Evolutionary conservation across 2,113 vertebrate genomes (phyloP).

Genomic region (Coturnix japonica): DNA sequence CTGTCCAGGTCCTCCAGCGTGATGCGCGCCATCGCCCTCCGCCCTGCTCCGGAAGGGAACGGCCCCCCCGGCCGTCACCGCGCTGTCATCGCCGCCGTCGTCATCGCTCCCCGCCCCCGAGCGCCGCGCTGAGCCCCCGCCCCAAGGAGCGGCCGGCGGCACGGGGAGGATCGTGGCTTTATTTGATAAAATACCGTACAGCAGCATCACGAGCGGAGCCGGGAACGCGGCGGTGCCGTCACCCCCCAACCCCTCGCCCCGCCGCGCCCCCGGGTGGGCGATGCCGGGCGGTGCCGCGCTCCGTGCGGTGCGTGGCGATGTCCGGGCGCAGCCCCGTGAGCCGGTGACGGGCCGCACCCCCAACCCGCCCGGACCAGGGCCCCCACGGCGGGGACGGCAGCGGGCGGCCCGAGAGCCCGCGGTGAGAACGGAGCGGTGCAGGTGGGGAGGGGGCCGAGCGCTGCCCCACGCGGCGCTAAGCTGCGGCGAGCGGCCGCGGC

Average conservation of each 20-base stretch:
- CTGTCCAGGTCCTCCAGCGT: constrained; percentile 82
- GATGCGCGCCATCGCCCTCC: constrained; percentile 80
- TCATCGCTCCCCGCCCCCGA: neutral
- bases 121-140: neutral
- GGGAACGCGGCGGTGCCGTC: neutral
- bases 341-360: neutral
- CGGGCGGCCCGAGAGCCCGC: neutral
- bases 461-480: neutral
- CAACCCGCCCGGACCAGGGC: no score
- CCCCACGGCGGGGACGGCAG: neutral
- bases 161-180: constrained; percentile 20
- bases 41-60: constrained; percentile 14
- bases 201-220: neutral
- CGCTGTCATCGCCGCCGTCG: neutral
- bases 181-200: constrained; percentile 63
- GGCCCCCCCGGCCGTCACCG: accelerated
- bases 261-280: neutral
- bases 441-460: neutral
- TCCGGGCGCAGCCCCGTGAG: neutral
- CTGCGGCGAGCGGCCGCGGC: neutral
- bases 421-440: neutral
- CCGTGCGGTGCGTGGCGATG: no score
- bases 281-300: neutral
- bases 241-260: no score
- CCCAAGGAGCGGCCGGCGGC: neutral